Conservation (phyloP, 2,113 vertebrate genomes). For the Nicator chloris region DNA sequence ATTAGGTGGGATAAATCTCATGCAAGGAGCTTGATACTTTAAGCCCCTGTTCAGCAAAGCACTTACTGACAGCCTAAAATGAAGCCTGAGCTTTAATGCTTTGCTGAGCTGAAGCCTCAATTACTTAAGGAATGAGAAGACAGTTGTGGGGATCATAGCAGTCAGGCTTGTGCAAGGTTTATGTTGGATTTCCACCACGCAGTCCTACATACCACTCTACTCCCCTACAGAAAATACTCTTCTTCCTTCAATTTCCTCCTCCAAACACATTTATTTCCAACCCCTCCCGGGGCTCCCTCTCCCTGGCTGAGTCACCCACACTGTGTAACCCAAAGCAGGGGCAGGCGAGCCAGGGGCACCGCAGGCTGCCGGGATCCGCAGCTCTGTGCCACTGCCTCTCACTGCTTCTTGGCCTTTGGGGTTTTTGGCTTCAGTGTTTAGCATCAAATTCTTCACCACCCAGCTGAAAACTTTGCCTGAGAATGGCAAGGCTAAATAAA, state of each 20-base stretch:
- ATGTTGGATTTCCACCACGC: not conserved
- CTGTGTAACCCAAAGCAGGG: not conserved
- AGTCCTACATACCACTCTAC: not conserved
- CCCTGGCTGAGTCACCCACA: not conserved
- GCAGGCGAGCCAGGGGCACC: not conserved
- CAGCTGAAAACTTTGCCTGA: fast-evolving
- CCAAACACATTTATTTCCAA: not conserved
- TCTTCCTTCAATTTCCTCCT: not conserved
- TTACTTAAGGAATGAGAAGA: not conserved
- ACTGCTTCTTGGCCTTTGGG: not conserved
- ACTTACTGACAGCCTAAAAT: not conserved
- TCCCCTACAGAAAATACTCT: not conserved
- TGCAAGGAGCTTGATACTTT: not conserved
- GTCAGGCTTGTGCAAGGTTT: not conserved
- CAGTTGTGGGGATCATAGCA: not conserved
- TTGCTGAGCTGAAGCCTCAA: not conserved
- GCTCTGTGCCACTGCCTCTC: not conserved
- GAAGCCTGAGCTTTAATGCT: constrained; percentile 11
- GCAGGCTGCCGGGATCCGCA: fast-evolving
- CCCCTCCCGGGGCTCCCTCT: fast-evolving
- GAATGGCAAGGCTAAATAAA: not conserved
- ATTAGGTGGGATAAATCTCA: not conserved
- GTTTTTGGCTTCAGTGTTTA: not conserved
- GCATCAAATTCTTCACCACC: not conserved
- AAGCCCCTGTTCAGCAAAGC: not conserved